Evolutionary conservation across 1,140 invertebrate genomes (phyloP), one percentile per base, ranked within the genome.

Genomic region (Subanguina moxae): DNA sequence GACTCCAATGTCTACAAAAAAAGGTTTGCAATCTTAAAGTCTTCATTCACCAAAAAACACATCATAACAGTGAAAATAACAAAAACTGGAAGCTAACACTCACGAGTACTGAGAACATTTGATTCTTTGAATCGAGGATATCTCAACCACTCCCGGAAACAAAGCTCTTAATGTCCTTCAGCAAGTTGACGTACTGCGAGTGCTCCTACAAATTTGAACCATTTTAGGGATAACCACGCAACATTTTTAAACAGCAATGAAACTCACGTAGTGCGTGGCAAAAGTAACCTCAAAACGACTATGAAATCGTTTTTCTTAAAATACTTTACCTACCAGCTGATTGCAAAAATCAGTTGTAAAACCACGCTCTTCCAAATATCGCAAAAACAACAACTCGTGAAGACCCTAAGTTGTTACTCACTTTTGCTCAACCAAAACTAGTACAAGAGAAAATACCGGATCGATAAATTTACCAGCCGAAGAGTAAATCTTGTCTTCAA

Each of bases 381-480:
- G 67, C 11, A 82, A 74, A 45, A 83, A 82, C 9, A 82, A 68
- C 23, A 83, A 70, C 42, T 82, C 80, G 61, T 82, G 80, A 45
- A 82, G 70, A 42, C 64, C 62, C 78, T 82, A 61, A 65, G 76
- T 73, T 38, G 38, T 32, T 42, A 65, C n/a, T 13, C 11, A 45
- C 8, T 21, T 52, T 52, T 21, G 17, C 48, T 21, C n/a, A 52
- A 5, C n/a, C 19, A 61, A 45, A 61, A 52, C 3, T 15, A 7
- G 3, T 52, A 15, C 48, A n/a, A 32, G 8, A 52, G 15, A 27
- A 63, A 3, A 19, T 58, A 79, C 77, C 30, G 71, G 67, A 57
- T 80, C 78, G 52, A 80, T 82, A 64, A 80, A 82, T 65, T 76
- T 73, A 30, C 79, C 79, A 21, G 79, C 78, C 23, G 80, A 83